A percentile compares a stretch with the other conserved stretches of the same genome.
phyloP scores from a whole-genome alignment of 2,113 vertebrate genomes.

The Varanus salvator region DNA sequence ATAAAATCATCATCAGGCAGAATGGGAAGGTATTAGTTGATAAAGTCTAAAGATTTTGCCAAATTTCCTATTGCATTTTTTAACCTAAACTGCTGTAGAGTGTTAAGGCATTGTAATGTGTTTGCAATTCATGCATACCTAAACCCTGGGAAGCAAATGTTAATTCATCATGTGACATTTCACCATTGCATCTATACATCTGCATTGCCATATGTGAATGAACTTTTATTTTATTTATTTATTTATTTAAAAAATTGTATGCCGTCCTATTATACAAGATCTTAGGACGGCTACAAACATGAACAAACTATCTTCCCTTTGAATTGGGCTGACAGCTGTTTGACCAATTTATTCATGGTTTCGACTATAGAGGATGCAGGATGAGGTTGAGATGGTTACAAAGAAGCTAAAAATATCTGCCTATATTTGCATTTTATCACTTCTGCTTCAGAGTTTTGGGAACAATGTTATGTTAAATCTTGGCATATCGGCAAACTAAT shows the following conservation, averaged over 20 bases:
- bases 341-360: conserved; percentile 38
- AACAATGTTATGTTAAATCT: conserved; percentile 19
- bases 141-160: background rate
- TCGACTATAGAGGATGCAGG: background rate
- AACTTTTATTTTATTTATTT: too few species aligned
- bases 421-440: conserved; percentile 9
- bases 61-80: background rate
- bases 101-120: background rate
- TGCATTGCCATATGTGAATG: background rate
- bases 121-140: background rate
- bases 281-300: too few species aligned
- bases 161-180: background rate
- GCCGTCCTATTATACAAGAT: too few species aligned
- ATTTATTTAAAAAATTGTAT: too few species aligned
- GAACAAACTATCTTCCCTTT: background rate
- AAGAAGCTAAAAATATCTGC: conserved; percentile 26
- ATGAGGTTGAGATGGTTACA: conserved; percentile 25
- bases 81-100: background rate
- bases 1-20: background rate
- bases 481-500: background rate
- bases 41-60: background rate
- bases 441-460: conserved; percentile 21
- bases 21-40: background rate
- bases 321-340: background rate
- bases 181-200: background rate